Evolutionary conservation across 2,113 vertebrate genomes (phyloP).

Genomic region (Donacobius atricapilla): DNA sequence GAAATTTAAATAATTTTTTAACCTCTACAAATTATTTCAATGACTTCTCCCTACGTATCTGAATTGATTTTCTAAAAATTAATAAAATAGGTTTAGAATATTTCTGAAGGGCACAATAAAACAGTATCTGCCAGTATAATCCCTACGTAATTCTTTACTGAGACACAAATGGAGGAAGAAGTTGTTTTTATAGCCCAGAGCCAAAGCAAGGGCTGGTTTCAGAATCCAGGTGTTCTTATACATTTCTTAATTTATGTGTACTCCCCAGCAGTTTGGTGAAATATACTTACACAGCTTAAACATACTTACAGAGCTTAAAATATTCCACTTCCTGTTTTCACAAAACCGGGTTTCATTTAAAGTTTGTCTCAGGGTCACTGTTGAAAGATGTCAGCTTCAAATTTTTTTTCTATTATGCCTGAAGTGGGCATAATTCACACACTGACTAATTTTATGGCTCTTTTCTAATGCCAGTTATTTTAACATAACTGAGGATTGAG

Average conservation of each 20-base stretch:
- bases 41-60: neutral
- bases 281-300: neutral
- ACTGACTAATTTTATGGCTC: neutral
- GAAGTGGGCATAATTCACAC: neutral
- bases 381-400: neutral
- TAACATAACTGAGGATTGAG: conserved; percentile 3
- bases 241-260: neutral
- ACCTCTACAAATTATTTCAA: neutral
- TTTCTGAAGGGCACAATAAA: neutral
- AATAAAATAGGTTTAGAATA: neutral
- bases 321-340: conserved; percentile 28
- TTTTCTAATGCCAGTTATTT: neutral
- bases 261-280: neutral
- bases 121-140: neutral
- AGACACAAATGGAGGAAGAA: neutral
- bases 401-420: neutral
- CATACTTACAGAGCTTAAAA: neutral
- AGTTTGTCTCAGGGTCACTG: neutral
- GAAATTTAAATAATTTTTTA: neutral
- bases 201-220: neutral
- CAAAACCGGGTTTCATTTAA: neutral
- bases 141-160: neutral
- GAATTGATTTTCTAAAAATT: neutral
- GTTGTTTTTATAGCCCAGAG: neutral
- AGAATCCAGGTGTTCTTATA: neutral